Evolutionary conservation across 2,113 vertebrate species (phyloP), one percentile per base, ranked within the genome.

Genomic region (Phrynosoma platyrhinos): DNA sequence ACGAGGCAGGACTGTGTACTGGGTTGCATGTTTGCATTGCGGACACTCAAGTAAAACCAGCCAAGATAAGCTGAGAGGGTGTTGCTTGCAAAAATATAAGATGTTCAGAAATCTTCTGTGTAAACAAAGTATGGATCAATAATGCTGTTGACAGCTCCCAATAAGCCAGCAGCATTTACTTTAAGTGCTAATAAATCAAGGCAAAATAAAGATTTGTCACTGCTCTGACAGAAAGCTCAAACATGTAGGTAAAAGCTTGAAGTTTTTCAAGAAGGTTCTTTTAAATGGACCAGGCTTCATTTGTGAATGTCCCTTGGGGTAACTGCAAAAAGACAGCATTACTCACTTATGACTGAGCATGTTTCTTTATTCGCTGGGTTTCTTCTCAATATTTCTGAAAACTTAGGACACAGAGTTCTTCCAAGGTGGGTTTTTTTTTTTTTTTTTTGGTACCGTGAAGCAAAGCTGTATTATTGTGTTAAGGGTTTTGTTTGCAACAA

Each of bases 341-440:
- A 14, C 18, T 79, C 62, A 25, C 71, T 82, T 79, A 68, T 6
- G n/a, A 2, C 32, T 88, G 52, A 79, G 77, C 36, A 79, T n/a
- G 3, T 40, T 76, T 69, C 42, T 92, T 89, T 79, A 68, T 23
- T 32, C 18, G 78, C 82, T 77, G n/a, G 25, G 20, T 66, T 84
- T 72, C 52, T 88, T 92, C 89, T 36, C 86, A 90, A 74, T 62
- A 86, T 88, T 87, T 90, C 23, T 83, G 47, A 58, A 84, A 90
- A 88, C 83, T 84, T 68, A 76, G 86, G 84, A 83, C 76, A 84
- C 36, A 23, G 12, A 23, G 12, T 69, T 32, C 77, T 84, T 36
- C 36, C 36, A 42, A 83, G 85, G 32, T 36, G n/a, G n/a, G n/a
- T 36, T 36, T 36, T 36, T 36, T 36, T 36, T 36, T 36, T 36